phyloP scores from a whole-genome alignment of 2,888 invertebrate genomes.

The Hemaris fuciformis region DNA sequence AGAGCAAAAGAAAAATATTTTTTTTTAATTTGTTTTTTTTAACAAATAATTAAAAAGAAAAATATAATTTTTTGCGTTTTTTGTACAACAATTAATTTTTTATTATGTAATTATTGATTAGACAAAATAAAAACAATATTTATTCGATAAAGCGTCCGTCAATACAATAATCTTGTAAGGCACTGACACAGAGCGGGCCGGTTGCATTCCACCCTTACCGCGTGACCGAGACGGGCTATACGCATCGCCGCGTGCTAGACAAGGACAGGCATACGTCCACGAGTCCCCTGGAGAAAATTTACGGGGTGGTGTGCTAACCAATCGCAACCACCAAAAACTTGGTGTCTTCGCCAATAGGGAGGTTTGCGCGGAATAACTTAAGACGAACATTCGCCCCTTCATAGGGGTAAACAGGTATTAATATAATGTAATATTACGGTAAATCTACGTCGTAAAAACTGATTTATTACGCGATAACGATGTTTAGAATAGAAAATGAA shows the following conservation, averaged over 20 bases:
- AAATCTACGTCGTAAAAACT: conserved; percentile 7
- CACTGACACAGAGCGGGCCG: conserved; percentile 59
- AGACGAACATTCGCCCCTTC: not conserved
- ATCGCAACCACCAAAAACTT: conserved; percentile 34
- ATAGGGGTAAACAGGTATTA: conserved; percentile 7
- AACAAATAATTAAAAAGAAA: not conserved
- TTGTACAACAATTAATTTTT: not conserved
- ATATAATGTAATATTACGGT: conserved; percentile 14
- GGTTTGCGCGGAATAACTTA: too few species aligned
- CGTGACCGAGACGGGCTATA: conserved; percentile 49
- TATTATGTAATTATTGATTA: conserved; percentile 27
- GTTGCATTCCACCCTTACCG: conserved; percentile 57
- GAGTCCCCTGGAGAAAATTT: conserved; percentile 59
- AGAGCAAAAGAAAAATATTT: not conserved
- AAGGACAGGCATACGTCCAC: conserved; percentile 53
- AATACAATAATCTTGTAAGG: conserved; percentile 67
- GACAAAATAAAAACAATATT: conserved; percentile 37
- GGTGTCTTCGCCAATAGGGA: too few species aligned
- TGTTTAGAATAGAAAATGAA: conserved; percentile 6
- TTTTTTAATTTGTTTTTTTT: not conserved
- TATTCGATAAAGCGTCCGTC: conserved; percentile 62
- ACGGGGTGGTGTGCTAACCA: conserved; percentile 53
- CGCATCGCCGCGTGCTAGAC: conserved; percentile 38
- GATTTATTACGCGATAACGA: conserved; percentile 17
- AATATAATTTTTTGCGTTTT: too few species aligned